Base-by-base conservation (phyloP, 2,113 vertebrate species). In the Scolopax mira region DNA sequence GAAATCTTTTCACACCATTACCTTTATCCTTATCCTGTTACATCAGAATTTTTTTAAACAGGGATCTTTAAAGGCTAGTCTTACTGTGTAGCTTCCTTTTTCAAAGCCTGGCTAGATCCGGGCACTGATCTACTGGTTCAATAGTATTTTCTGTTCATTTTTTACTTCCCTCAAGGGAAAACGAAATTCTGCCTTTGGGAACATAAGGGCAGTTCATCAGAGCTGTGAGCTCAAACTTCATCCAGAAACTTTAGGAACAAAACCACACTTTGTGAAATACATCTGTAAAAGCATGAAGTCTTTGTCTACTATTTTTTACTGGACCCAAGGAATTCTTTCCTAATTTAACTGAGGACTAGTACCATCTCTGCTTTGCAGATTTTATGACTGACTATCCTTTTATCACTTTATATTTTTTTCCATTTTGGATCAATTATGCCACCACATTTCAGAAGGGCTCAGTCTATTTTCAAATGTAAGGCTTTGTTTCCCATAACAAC, bases 301-400 rank as follows among this genome's bases (percentile, higher is more conserved):
- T 52, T 54, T 49, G 39, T 27, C 37, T 85, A 37, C 23, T 62
- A 27, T 80, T 90, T 44, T 91, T 85, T 2, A 51, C 7, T 69
- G 66, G 78, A 90, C 73, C 64, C 66, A 90, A 89, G 41, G 85
- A 97, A 95, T 92, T 87, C 21, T 82, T 95, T 96, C 86, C 69
- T 49, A 74, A 92, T 87, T 94, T 94, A 91, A 96, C 69, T 92
- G 81, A 95, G 37, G 73, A 80, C 84, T 91, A 73, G 92, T 92
- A 93, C 87, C 72, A 57, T 77, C 72, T 67, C 54, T 79, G 48
- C 42, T 62, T 72, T 90, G 87, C 93, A 95, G 70, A 92, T 79
- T 88, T 96, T 79, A 70, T 84, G 46, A 84, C 69, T 66, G 28
- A 54, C 77, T 94, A 77, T 93, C 31, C 12, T 86, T 94, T 96